Percentiles rank a stretch among this genome's conserved stretches.
Conservation (phyloP, 2,797 vertebrate genomes). For the Ciconia nigra region DNA sequence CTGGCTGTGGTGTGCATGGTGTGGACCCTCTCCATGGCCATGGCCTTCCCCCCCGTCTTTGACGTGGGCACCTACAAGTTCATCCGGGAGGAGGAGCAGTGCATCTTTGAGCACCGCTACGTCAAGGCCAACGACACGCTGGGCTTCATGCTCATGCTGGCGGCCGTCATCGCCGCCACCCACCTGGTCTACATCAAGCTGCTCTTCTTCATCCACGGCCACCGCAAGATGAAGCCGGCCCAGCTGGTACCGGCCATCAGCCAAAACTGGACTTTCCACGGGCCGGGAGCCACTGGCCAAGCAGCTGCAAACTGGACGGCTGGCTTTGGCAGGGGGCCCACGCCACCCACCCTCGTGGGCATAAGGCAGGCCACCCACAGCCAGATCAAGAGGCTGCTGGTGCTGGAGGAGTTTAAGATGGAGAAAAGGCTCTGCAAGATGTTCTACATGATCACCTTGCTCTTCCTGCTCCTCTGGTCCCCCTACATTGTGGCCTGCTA, state of each 20-base stretch:
- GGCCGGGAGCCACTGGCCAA: slow-evolving; percentile 93
- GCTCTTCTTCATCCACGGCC: slow-evolving; percentile 94
- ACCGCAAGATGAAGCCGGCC: slow-evolving; percentile 96
- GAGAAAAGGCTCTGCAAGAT: slow-evolving; percentile 96
- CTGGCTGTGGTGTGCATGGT: slow-evolving; percentile 91
- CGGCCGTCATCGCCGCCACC: slow-evolving; percentile 88
- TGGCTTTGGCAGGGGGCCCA: slow-evolving; percentile 93
- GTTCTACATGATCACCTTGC: slow-evolving; percentile 94
- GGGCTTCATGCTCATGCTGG: slow-evolving; percentile 94
- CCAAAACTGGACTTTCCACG: slow-evolving; percentile 98
- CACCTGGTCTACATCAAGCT: slow-evolving; percentile 93
- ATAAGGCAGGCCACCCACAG: slow-evolving; percentile 86
- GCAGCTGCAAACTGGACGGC: slow-evolving; percentile 97
- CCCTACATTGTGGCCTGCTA: slow-evolving; percentile 94
- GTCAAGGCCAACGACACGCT: slow-evolving; percentile 92
- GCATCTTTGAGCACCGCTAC: slow-evolving; percentile 93
- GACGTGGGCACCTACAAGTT: slow-evolving; percentile 92
- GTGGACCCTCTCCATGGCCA: slow-evolving; percentile 93
- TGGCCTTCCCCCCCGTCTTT: slow-evolving; percentile 93
- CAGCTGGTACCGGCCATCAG: slow-evolving; percentile 94
- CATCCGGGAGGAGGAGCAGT: slow-evolving; percentile 92
- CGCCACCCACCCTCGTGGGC: slow-evolving; percentile 92
- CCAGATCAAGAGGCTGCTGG: slow-evolving; percentile 88
- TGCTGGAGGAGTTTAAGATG: slow-evolving; percentile 94
- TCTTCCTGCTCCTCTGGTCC: slow-evolving; percentile 91